Conservation (phyloP, 2,797 vertebrate genomes). For the Natrix natrix region DNA sequence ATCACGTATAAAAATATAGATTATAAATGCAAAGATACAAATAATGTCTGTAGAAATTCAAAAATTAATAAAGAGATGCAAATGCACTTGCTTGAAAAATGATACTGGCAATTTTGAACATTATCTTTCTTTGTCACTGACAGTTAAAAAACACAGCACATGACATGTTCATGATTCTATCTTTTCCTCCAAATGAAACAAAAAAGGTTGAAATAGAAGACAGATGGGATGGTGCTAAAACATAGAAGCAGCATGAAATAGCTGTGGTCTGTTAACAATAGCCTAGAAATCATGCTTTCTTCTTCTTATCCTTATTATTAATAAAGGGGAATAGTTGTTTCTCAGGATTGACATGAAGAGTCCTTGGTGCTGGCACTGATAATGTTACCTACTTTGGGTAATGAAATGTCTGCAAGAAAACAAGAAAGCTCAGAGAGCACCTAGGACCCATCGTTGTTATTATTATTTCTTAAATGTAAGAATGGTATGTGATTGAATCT, state of each 20-base stretch:
- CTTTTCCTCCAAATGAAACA: conserved; percentile 27
- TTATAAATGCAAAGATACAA: background rate
- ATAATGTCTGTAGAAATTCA: background rate
- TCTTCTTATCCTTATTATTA: conserved; percentile 35
- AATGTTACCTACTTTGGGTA: background rate
- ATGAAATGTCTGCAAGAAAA: background rate
- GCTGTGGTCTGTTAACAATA: conserved; percentile 49
- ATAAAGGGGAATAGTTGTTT: background rate
- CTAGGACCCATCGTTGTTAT: background rate
- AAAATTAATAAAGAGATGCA: background rate
- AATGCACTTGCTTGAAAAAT: conserved; percentile 22
- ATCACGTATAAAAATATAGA: background rate
- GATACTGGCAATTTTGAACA: background rate
- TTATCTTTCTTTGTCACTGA: background rate
- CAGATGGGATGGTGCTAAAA: conserved; percentile 1
- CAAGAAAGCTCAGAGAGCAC: background rate
- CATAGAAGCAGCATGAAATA: conserved; percentile 46
- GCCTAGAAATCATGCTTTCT: conserved; percentile 36
- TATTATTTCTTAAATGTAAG: conserved; percentile 44
- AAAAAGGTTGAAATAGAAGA: conserved; percentile 18
- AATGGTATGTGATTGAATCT: conserved; percentile 33
- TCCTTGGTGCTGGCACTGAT: background rate
- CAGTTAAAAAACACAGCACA: background rate
- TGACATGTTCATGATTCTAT: background rate
- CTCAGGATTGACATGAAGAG: background rate